Evolutionary conservation across 2,888 invertebrate species (phyloP).

Genomic region (Zaprionus obscuricornis): DNA sequence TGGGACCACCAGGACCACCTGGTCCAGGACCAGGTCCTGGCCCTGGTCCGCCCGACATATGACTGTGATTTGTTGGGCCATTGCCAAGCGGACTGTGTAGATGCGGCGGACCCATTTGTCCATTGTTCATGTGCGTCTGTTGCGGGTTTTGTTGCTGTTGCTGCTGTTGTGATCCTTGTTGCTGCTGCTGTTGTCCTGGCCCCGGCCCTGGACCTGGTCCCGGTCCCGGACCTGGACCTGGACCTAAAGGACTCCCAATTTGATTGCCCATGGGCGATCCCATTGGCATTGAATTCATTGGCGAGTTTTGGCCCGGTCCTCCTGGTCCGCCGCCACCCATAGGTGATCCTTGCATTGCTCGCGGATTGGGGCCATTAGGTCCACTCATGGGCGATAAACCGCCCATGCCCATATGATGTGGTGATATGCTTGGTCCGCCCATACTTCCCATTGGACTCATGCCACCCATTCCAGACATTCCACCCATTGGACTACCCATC

Average conservation of each 20-base stretch:
- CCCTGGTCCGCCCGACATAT: conserved; percentile 83
- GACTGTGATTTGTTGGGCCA: conserved; percentile 85
- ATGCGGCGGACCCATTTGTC: conserved; percentile 90
- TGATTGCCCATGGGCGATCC: conserved; percentile 89
- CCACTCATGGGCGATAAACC: conserved; percentile 85
- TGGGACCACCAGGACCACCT: conserved; percentile 68
- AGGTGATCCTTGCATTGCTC: conserved; percentile 87
- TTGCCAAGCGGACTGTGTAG: conserved; percentile 89
- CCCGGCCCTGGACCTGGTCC: conserved; percentile 46
- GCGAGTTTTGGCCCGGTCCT: conserved; percentile 87
- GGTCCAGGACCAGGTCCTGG: conserved; percentile 79
- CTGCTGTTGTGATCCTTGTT: conserved; percentile 43
- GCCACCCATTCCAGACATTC: conserved; percentile 84
- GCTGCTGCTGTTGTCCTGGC: conserved; percentile 60
- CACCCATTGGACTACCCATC: conserved; percentile 85
- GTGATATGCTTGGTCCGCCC: conserved; percentile 84
- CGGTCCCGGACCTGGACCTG: conserved; percentile 51
- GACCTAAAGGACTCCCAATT: conserved; percentile 84
- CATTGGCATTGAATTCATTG: conserved; percentile 89
- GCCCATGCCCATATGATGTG: conserved; percentile 82
- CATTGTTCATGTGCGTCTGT: conserved; percentile 86
- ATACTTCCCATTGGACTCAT: conserved; percentile 85
- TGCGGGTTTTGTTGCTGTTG: conserved; percentile 71
- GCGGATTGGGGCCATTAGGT: conserved; percentile 84
- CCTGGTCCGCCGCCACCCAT: conserved; percentile 85